Evolutionary conservation across 2,797 vertebrate species (phyloP).

Genomic region (Intellagama lesueurii): DNA sequence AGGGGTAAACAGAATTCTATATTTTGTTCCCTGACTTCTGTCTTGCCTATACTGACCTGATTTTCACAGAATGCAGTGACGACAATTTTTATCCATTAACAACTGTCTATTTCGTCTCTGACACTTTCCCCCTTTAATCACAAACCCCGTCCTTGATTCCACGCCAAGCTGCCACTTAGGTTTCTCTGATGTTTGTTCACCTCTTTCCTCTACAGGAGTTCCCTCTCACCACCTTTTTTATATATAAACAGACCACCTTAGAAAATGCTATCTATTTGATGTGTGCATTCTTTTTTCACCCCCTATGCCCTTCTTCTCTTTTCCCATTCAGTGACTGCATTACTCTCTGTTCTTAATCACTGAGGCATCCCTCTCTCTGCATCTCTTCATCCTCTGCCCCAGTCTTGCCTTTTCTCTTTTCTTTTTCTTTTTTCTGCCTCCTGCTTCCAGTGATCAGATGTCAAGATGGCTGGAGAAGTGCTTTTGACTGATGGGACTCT

Average conservation of each 20-base stretch:
- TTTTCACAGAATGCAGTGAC: neutral
- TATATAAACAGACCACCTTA: neutral
- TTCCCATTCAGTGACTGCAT: neutral
- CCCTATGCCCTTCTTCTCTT: neutral
- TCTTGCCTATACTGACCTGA: neutral
- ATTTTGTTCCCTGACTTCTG: neutral
- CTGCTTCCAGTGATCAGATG: neutral
- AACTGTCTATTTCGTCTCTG: neutral
- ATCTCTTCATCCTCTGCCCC: neutral
- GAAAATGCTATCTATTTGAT: neutral
- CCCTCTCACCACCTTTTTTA: neutral
- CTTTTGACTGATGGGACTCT: constrained; percentile 30
- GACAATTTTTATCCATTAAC: neutral
- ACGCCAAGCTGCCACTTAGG: neutral
- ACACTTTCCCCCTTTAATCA: neutral
- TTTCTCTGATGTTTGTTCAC: neutral
- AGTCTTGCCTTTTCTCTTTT: neutral
- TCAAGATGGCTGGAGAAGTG: neutral
- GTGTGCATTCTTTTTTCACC: neutral
- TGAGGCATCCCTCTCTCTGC: neutral
- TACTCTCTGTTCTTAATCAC: constrained; percentile 12
- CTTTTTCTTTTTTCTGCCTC: neutral
- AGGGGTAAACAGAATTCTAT: neutral
- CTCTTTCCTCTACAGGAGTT: neutral
- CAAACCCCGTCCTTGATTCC: neutral